Conservation (phyloP, 2,888 invertebrate genomes). For the Drosophila pegasa region DNA sequence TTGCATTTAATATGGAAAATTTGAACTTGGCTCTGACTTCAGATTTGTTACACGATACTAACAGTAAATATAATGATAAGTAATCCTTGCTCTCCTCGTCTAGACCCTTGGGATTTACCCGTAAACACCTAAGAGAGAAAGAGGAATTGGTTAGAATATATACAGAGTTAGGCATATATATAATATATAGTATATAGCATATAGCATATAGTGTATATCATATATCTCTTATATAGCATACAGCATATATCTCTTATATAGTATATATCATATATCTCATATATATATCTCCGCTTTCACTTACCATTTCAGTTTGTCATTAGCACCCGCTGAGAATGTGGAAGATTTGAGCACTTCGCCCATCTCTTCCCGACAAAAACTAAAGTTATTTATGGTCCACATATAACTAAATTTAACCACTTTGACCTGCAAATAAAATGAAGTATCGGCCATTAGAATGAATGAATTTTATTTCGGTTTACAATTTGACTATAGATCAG, state of each 20-base stretch:
- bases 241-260: background rate
- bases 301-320: slow-evolving; percentile 99
- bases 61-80: slow-evolving; percentile 98
- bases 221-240: too few relatives aligned
- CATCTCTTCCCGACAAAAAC: slow-evolving; percentile 99
- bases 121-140: slow-evolving; percentile 91
- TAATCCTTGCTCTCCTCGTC: slow-evolving; percentile 99
- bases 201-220: too few relatives aligned
- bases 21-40: slow-evolving; percentile 99
- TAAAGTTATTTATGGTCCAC: slow-evolving; percentile 99
- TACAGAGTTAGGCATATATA: too few relatives aligned
- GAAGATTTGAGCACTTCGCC: slow-evolving; percentile 99
- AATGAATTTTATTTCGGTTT: too few relatives aligned
- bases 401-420: slow-evolving; percentile 99
- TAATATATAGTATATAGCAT: background rate
- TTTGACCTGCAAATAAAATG: slow-evolving; percentile 91
- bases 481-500: too few relatives aligned
- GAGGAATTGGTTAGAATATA: background rate
- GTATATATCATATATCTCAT: background rate
- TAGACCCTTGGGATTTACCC: slow-evolving; percentile 99
- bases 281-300: background rate
- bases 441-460: too few relatives aligned
- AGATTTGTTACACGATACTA: slow-evolving; percentile 99
- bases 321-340: slow-evolving; percentile 99
- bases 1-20: slow-evolving; percentile 99